Evolutionary conservation across 1,140 invertebrate species (phyloP).

Genomic region (Dreissena rostriformis): DNA sequence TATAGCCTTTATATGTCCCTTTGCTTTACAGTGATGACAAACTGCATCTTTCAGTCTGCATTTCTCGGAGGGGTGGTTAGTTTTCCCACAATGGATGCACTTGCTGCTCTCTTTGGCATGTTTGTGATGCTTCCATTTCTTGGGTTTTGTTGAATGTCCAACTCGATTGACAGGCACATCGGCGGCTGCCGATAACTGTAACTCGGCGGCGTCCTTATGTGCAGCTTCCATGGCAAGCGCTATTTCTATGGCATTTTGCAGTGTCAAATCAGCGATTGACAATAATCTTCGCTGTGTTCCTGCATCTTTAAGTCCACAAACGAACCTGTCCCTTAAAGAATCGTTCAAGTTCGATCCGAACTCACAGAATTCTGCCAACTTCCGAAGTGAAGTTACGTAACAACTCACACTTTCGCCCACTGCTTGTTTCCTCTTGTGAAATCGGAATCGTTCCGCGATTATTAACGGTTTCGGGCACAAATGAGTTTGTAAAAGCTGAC

Average conservation of each 20-base stretch:
- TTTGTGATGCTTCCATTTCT: not conserved
- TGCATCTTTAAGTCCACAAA: constrained; percentile 52
- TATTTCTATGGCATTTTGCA: constrained; percentile 38
- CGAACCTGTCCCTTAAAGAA: constrained; percentile 53
- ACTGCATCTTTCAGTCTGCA: not conserved
- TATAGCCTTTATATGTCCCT: constrained; percentile 3
- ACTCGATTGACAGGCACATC: not conserved
- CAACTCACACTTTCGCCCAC: constrained; percentile 36
- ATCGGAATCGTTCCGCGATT: constrained; percentile 55
- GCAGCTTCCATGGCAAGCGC: constrained; percentile 49
- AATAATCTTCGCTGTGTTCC: constrained; percentile 54
- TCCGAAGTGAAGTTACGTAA: constrained; percentile 33
- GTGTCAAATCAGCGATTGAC: constrained; percentile 37
- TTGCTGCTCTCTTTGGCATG: not conserved
- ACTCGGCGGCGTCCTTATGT: constrained; percentile 39
- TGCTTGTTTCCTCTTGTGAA: constrained; percentile 48
- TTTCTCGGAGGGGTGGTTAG: not conserved
- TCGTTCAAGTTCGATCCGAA: constrained; percentile 48
- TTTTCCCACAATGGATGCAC: constrained; percentile 9
- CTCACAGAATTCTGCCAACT: constrained; percentile 57
- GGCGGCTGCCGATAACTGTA: not conserved
- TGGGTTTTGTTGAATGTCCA: not conserved
- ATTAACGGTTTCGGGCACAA: constrained; percentile 39
- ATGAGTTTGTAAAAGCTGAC: not conserved
- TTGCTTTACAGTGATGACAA: not conserved